Conservation (phyloP, 2,888 invertebrate genomes). For the Cataglyphis livida region DNA sequence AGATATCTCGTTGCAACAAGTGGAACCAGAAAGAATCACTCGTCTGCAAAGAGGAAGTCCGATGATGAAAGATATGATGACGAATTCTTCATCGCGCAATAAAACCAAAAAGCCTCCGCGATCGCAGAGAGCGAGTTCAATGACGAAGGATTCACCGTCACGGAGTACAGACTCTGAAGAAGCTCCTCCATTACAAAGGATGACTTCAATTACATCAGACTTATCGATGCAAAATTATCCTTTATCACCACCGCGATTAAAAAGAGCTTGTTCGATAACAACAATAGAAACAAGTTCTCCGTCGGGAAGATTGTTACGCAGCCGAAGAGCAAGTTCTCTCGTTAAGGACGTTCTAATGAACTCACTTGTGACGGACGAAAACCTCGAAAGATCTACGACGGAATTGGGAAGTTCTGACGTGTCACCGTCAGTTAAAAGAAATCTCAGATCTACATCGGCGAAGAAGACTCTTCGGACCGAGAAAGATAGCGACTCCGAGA, state of each 20-base stretch:
- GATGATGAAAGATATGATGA: background rate
- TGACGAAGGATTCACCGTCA: background rate
- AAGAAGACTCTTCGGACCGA: conserved; percentile 57
- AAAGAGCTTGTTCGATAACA: background rate
- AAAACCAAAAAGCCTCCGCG: background rate
- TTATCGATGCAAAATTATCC: too few species aligned
- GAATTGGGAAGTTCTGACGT: conserved; percentile 34
- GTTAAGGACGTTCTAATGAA: conserved; percentile 69
- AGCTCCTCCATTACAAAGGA: background rate
- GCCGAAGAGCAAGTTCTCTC: conserved; percentile 72
- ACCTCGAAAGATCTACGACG: background rate
- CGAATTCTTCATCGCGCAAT: conserved; percentile 19
- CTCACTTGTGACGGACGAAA: conserved; percentile 39
- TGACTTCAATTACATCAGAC: background rate
- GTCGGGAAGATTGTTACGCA: conserved; percentile 19
- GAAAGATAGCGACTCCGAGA: conserved; percentile 39
- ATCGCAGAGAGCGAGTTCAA: background rate
- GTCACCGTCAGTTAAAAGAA: conserved; percentile 34
- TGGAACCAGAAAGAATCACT: background rate
- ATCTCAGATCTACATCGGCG: conserved; percentile 61
- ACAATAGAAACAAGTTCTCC: background rate
- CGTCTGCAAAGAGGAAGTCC: conserved; percentile 54
- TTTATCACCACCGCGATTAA: background rate
- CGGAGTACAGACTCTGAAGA: background rate
- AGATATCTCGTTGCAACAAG: conserved; percentile 17